These are phyloP conservation scores for Thunnus albacares DNA, from an alignment of 2,797 vertebrate species.

Conservation along the genomic window DNA sequence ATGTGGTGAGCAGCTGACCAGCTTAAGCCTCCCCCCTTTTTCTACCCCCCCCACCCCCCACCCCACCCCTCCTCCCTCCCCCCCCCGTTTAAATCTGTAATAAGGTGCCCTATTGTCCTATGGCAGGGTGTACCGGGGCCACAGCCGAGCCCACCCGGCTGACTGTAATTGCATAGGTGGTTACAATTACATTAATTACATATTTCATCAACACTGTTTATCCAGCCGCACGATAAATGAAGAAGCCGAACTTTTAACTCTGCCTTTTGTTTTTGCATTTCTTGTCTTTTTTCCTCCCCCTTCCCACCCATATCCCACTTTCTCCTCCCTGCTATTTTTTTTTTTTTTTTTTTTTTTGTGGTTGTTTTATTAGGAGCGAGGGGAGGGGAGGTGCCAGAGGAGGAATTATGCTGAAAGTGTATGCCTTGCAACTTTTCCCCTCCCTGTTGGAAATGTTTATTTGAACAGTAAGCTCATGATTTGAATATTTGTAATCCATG, in stretches of 20 bases:
- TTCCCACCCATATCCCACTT: slow-evolving; percentile 5
- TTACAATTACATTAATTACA: slow-evolving; percentile 90
- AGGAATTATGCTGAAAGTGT: slow-evolving; percentile 91
- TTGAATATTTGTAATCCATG: slow-evolving; percentile 94
- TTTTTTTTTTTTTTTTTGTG: slow-evolving; percentile 67
- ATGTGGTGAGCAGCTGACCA: slow-evolving; percentile 99
- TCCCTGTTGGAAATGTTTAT: slow-evolving; percentile 91
- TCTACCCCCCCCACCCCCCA: slow-evolving; percentile 15
- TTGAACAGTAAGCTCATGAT: slow-evolving; percentile 93
- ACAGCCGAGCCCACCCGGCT: slow-evolving; percentile 75
- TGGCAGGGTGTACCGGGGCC: slow-evolving; percentile 67
- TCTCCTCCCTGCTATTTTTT: slow-evolving; percentile 40
- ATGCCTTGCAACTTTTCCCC: slow-evolving; percentile 90
- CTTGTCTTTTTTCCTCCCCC: slow-evolving; percentile 21
- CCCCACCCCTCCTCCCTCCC: slow-evolving; percentile 14
- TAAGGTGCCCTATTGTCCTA: slow-evolving; percentile 85
- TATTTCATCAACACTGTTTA: slow-evolving; percentile 88
- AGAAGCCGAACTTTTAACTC: slow-evolving; percentile 84
- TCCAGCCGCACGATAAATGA: slow-evolving; percentile 81
- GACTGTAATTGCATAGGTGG: slow-evolving; percentile 88
- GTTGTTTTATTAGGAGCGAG: slow-evolving; percentile 79
- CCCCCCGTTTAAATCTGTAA: slow-evolving; percentile 85
- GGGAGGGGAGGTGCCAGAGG: slow-evolving; percentile 84
- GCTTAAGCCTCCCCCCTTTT: slow-evolving; percentile 83
- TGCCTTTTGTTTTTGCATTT: slow-evolving; percentile 81